These are phyloP conservation scores for Hydroisotoma schaefferi DNA, from an alignment of 2,888 invertebrate genomes.

Conservation along the genomic window DNA sequence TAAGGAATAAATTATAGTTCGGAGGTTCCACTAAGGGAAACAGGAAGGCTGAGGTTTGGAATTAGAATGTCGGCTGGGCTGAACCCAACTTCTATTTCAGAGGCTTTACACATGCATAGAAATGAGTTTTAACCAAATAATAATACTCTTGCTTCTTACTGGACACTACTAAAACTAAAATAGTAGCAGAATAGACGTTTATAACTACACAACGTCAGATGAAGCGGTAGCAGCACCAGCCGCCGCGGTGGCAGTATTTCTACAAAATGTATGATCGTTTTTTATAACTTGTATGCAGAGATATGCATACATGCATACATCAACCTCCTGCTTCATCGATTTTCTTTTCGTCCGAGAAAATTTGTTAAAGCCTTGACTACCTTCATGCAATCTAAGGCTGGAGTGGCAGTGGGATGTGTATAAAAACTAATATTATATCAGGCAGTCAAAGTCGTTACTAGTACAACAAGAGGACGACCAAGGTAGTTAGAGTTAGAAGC, in stretches of 20 bases:
- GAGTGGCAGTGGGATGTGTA: background rate
- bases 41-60: slow-evolving; percentile 4
- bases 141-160: background rate
- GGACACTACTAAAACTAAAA: slow-evolving; percentile 5
- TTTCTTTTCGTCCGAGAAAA: slow-evolving; percentile 26
- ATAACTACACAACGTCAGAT: too few relatives aligned
- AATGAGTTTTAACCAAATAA: slow-evolving; percentile 29
- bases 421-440: background rate
- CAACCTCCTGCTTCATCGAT: slow-evolving; percentile 36
- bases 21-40: slow-evolving; percentile 5
- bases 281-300: slow-evolving; percentile 4
- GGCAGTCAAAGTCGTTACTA: background rate
- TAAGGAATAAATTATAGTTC: slow-evolving; percentile 11
- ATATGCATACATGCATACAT: slow-evolving; percentile 18
- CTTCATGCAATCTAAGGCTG: background rate
- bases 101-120: slow-evolving; percentile 31
- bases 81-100: slow-evolving; percentile 16
- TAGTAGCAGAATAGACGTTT: too few relatives aligned
- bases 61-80: slow-evolving; percentile 1
- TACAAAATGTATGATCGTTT: slow-evolving; percentile 1
- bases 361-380: slow-evolving; percentile 15
- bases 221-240: too few relatives aligned
- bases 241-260: too few relatives aligned
- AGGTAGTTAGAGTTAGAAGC: slow-evolving; percentile 10
- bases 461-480: background rate